Percentiles rank a stretch among this genome's conserved stretches.
Evolutionary conservation across 1,140 invertebrate genomes (phyloP).

Genomic region (Pararge aegeria): DNA sequence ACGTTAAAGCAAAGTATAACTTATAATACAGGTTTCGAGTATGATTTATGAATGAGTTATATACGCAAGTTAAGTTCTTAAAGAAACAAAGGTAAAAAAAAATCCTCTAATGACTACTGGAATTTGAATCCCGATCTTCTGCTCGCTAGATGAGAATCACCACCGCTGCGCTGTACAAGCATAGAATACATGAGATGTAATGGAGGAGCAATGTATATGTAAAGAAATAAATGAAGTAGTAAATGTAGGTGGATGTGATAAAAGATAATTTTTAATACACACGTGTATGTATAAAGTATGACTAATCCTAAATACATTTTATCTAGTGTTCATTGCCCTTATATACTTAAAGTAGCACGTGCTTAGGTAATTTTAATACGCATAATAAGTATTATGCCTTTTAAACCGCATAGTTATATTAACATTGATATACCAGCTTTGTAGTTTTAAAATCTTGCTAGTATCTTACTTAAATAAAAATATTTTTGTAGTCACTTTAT

Average conservation of each 20-base stretch:
- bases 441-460: no score
- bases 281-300: background rate
- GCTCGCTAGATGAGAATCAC: no score
- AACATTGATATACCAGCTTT: no score
- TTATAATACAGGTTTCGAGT: background rate
- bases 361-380: background rate
- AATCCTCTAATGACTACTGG: no score
- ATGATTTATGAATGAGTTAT: background rate
- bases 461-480: no score
- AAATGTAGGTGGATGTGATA: slow-evolving; percentile 2
- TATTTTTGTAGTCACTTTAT: no score
- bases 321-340: slow-evolving; percentile 16
- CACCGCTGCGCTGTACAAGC: no score
- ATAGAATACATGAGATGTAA: no score
- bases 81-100: no score
- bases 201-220: no score
- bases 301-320: slow-evolving; percentile 13
- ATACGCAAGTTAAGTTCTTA: background rate
- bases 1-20: background rate
- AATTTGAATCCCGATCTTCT: no score
- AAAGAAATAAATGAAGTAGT: background rate
- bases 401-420: no score
- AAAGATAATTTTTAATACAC: slow-evolving; percentile 11
- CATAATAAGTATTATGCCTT: background rate
- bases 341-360: background rate